Percentiles rank a stretch among this genome's conserved stretches.
Evolutionary conservation across 1,140 invertebrate genomes (phyloP).

Genomic region (Drosophila aff.): DNA sequence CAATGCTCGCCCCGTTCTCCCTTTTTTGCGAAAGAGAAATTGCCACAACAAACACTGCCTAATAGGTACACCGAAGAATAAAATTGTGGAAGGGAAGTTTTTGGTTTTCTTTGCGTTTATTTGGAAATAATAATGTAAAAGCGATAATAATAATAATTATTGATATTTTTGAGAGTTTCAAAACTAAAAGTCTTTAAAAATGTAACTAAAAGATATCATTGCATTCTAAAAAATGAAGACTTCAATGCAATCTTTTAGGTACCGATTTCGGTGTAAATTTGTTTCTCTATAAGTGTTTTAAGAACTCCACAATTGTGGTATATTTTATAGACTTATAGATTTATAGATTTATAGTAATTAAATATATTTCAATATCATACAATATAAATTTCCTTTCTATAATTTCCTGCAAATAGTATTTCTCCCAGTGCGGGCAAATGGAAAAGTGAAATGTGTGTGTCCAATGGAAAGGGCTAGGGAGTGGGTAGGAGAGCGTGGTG

Average conservation of each 20-base stretch:
- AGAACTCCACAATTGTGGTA: background rate
- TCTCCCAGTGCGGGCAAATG: slow-evolving; percentile 43
- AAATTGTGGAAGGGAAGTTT: no score
- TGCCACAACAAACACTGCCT: slow-evolving; percentile 71
- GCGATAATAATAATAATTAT: no score
- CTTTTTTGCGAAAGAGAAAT: slow-evolving; percentile 38
- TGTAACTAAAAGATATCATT: no score
- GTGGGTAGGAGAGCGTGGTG: no score
- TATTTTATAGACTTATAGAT: no score
- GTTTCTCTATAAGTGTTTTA: background rate
- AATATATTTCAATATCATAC: no score
- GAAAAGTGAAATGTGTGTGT: slow-evolving; percentile 52
- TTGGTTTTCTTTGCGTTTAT: background rate
- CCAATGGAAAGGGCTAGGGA: slow-evolving; percentile 6
- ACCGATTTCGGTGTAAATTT: no score
- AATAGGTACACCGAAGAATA: slow-evolving; percentile 52
- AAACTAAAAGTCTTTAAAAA: background rate
- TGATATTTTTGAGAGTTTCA: background rate
- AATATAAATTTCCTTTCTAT: background rate
- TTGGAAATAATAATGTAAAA: background rate
- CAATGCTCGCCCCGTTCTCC: background rate
- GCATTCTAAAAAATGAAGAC: no score
- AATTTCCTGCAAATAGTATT: background rate
- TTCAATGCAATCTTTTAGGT: background rate
- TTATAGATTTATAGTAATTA: no score